These are phyloP conservation scores for Perca schrenkii DNA, from an alignment of 2,113 vertebrate species.

Conservation along the genomic window DNA sequence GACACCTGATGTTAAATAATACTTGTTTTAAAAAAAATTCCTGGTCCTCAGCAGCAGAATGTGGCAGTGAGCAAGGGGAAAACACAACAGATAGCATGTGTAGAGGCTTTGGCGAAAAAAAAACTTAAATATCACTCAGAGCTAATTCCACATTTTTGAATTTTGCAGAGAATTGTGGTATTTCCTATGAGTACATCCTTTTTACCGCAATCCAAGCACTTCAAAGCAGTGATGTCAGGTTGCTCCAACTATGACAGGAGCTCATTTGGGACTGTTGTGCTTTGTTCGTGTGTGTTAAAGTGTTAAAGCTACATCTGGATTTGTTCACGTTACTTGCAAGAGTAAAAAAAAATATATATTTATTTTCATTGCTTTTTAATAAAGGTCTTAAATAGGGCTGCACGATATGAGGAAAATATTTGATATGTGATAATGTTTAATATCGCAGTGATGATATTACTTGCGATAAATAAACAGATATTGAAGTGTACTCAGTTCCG, in stretches of 20 bases:
- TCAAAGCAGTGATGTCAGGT: constrained; percentile 41
- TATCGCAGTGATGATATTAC: no score
- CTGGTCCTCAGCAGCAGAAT: constrained; percentile 33
- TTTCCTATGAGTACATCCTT: constrained; percentile 36
- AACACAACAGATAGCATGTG: constrained; percentile 24
- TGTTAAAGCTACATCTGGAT: constrained; percentile 33
- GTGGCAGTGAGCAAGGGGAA: constrained; percentile 32
- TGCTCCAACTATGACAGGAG: constrained; percentile 49
- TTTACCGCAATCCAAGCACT: constrained; percentile 37
- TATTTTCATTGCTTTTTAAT: constrained; percentile 28
- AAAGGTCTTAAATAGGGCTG: not conserved
- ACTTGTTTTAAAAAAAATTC: constrained; percentile 23
- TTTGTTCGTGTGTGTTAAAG: constrained; percentile 30
- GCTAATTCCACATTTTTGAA: constrained; percentile 11
- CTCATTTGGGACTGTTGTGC: constrained; percentile 52
- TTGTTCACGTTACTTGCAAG: constrained; percentile 32
- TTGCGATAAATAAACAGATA: no score
- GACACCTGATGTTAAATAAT: constrained; percentile 61
- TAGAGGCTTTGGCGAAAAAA: constrained; percentile 12
- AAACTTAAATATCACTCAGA: constrained; percentile 30
- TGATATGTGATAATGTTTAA: no score
- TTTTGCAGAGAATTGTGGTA: constrained; percentile 36
- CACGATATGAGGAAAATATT: no score
- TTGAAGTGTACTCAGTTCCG: no score
- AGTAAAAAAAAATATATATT: constrained; percentile 2